phyloP scores from a whole-genome alignment of 2,113 vertebrate genomes.

The Spilogale gracilis region DNA sequence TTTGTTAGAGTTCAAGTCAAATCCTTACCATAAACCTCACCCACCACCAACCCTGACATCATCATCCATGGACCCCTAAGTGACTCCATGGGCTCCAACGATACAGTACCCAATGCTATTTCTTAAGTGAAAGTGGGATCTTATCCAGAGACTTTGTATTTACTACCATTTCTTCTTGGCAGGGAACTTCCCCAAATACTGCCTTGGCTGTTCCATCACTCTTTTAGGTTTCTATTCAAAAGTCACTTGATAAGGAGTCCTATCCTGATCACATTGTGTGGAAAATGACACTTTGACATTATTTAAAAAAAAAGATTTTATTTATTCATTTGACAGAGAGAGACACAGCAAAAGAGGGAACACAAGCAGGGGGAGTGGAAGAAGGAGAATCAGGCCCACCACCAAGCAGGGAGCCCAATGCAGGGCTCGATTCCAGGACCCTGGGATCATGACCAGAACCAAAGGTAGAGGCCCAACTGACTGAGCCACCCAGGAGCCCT shows the following conservation, averaged over 20 bases:
- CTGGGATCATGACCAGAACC: no score
- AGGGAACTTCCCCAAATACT: background rate
- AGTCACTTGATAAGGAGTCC: background rate
- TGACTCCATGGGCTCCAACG: background rate
- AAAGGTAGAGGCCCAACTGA: no score
- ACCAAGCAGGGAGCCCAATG: no score
- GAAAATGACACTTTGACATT: background rate
- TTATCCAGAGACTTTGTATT: background rate
- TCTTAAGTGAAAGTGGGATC: background rate
- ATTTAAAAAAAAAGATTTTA: no score
- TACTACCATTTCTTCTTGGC: background rate
- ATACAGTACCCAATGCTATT: background rate
- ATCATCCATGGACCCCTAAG: background rate
- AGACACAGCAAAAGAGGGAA: no score
- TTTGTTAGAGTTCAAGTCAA: background rate
- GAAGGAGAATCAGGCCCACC: no score
- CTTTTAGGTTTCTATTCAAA: background rate
- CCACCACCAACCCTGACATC: rapidly evolving
- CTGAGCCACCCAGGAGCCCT: no score
- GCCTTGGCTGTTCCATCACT: background rate
- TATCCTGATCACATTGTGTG: background rate
- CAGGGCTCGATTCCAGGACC: no score
- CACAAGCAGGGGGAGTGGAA: no score
- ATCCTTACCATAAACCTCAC: background rate
- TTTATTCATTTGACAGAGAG: no score